A percentile compares a stretch with the other conserved stretches of the same genome.
Evolutionary conservation across 2,797 vertebrate species (phyloP).

Genomic region (Phataginus tricuspis): DNA sequence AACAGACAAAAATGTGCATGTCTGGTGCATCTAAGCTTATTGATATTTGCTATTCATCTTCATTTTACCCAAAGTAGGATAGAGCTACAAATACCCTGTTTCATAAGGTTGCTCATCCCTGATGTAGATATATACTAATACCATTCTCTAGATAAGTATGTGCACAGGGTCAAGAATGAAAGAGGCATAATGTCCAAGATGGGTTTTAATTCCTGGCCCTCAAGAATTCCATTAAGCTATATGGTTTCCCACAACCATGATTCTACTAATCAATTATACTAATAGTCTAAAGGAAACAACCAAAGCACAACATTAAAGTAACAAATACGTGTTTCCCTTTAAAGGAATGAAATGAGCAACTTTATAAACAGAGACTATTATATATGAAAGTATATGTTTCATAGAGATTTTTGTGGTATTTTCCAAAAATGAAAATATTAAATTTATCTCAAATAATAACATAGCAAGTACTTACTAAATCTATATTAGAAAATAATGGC

Average conservation of each 20-base stretch:
- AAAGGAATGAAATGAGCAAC: constrained; percentile 44
- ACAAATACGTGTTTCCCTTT: constrained; percentile 46
- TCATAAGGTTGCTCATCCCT: not conserved
- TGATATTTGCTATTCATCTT: not conserved
- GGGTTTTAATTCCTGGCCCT: constrained; percentile 61
- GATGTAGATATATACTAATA: not conserved
- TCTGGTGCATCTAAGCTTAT: not conserved
- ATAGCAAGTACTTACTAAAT: not conserved
- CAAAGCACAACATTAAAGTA: constrained; percentile 65
- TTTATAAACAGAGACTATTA: constrained; percentile 20
- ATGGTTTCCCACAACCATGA: constrained; percentile 65
- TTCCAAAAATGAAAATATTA: not conserved
- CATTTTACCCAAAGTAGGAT: not conserved
- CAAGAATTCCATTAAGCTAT: constrained; percentile 64
- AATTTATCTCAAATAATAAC: constrained; percentile 42
- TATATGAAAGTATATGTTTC: constrained; percentile 3
- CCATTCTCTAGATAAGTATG: not conserved
- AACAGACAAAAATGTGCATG: not conserved
- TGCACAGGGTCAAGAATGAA: constrained; percentile 42
- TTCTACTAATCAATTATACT: constrained; percentile 65
- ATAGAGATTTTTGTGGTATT: constrained; percentile 6
- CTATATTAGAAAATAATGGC: not conserved
- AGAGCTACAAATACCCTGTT: not conserved
- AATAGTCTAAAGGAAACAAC: constrained; percentile 65
- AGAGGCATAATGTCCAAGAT: constrained; percentile 22